Percentiles rank a stretch among this genome's conserved stretches.
Conservation (phyloP, 2,113 vertebrate species). For the Pyxicephalus adspersus region DNA sequence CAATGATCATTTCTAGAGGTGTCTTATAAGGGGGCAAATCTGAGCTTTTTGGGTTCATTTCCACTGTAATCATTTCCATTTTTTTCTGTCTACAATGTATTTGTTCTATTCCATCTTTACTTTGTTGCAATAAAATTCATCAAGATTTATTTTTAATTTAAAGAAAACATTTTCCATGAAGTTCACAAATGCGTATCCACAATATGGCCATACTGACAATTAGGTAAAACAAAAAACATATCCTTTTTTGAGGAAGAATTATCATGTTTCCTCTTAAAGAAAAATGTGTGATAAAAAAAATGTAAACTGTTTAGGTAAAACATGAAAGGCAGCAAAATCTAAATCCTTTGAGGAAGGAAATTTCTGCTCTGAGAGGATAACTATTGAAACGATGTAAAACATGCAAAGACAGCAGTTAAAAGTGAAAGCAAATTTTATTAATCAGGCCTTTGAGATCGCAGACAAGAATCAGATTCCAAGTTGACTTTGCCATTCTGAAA, state of each 20-base stretch:
- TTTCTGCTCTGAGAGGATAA: constrained; percentile 35
- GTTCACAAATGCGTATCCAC: too few relatives aligned
- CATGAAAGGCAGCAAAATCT: background rate
- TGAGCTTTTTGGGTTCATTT: too few relatives aligned
- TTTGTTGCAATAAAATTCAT: background rate
- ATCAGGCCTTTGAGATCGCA: constrained; percentile 47
- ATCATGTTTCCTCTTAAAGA: background rate
- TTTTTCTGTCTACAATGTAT: background rate
- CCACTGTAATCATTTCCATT: background rate
- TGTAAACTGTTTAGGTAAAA: constrained; percentile 15
- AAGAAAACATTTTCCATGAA: background rate
- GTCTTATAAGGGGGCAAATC: too few relatives aligned
- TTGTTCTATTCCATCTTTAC: background rate
- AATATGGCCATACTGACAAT: too few relatives aligned
- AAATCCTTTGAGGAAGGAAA: constrained; percentile 1
- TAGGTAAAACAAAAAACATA: background rate
- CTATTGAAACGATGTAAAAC: constrained; percentile 37
- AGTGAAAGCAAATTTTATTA: constrained; percentile 42
- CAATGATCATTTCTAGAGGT: too few relatives aligned
- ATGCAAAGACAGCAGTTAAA: constrained; percentile 46
- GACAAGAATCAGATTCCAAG: constrained; percentile 34
- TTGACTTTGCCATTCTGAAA: constrained; percentile 46
- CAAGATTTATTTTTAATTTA: background rate
- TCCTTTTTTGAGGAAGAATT: background rate
- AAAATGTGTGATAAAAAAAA: background rate